phyloP scores from a whole-genome alignment of 2,797 vertebrate genomes.

The Trachurus trachurus region DNA sequence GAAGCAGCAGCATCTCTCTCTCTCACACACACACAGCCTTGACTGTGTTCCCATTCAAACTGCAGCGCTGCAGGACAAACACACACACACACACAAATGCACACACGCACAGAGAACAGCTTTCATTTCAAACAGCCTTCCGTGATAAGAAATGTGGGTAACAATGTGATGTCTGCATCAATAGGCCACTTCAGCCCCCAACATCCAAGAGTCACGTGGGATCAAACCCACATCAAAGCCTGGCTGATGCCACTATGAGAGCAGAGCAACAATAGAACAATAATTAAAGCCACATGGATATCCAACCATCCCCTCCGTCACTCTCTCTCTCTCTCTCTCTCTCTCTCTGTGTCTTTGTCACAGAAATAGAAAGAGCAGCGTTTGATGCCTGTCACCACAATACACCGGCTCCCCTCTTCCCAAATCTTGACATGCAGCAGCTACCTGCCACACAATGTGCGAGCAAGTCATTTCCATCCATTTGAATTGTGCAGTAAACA shows the following conservation, averaged over 20 bases:
- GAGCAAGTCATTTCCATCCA: slow-evolving; percentile 39
- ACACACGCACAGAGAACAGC: slow-evolving; percentile 14
- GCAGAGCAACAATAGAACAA: slow-evolving; percentile 74
- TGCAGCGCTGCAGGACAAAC: slow-evolving; percentile 49
- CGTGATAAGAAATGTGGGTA: slow-evolving; percentile 66
- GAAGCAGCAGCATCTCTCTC: slow-evolving; percentile 14
- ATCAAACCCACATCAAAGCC: slow-evolving; percentile 83
- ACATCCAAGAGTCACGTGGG: slow-evolving; percentile 73
- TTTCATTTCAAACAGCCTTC: slow-evolving; percentile 66
- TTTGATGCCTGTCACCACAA: slow-evolving; percentile 75
- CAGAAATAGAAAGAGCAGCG: slow-evolving; percentile 50
- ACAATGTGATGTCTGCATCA: slow-evolving; percentile 71
- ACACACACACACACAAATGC: slow-evolving; percentile 20
- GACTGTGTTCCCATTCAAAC: slow-evolving; percentile 46
- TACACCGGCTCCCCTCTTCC: slow-evolving; percentile 28
- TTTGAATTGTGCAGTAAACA: slow-evolving; percentile 53
- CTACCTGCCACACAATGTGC: slow-evolving; percentile 48
- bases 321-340: slow-evolving; percentile 2
- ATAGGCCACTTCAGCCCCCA: slow-evolving; percentile 72
- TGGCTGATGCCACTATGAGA: slow-evolving; percentile 60
- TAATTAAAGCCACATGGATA: slow-evolving; percentile 78
- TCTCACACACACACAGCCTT: slow-evolving; percentile 19
- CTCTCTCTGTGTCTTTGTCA: slow-evolving; percentile 46
- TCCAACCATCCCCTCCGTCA: slow-evolving; percentile 24
- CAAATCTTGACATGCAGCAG: slow-evolving; percentile 30